Evolutionary conservation across 2,888 invertebrate genomes (phyloP).

Genomic region (Ethmia dodecea): DNA sequence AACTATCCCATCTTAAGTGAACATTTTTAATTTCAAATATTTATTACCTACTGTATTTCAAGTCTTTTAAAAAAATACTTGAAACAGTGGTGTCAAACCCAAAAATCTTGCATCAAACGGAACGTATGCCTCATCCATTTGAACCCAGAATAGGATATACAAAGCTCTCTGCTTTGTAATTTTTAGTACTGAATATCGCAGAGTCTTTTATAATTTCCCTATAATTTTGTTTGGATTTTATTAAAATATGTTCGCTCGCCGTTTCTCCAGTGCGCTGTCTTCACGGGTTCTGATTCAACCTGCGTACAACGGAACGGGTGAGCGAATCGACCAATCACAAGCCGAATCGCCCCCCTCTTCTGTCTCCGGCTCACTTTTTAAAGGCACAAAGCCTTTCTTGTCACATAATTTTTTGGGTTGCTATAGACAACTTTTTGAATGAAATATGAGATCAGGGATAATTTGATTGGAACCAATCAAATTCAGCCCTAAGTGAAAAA

Average conservation of each 20-base stretch:
- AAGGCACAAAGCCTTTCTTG: conserved; percentile 1
- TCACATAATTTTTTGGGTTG: conserved; percentile 18
- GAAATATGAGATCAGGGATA: neutral
- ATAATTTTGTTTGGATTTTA: conserved; percentile 2
- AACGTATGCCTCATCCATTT: too few species aligned
- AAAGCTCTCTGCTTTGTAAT: too few species aligned
- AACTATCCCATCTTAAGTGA: too few species aligned
- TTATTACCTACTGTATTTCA: too few species aligned
- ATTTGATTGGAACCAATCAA: too few species aligned
- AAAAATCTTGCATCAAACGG: too few species aligned
- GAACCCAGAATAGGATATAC: too few species aligned
- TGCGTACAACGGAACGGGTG: conserved; percentile 71
- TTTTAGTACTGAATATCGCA: too few species aligned
- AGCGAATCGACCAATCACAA: conserved; percentile 58
- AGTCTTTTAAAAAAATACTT: too few species aligned
- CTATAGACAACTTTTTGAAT: neutral
- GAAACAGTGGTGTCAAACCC: too few species aligned
- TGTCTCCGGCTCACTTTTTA: conserved; percentile 52
- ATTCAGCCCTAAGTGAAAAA: too few species aligned
- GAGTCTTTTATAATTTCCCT: neutral
- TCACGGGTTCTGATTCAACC: conserved; percentile 75
- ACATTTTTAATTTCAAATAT: too few species aligned
- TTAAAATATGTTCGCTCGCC: conserved; percentile 15
- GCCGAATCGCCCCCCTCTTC: conserved; percentile 70
- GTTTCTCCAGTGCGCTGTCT: conserved; percentile 14